phyloP scores from a whole-genome alignment of 2,888 invertebrate species.

The Flexamia atlantica region DNA sequence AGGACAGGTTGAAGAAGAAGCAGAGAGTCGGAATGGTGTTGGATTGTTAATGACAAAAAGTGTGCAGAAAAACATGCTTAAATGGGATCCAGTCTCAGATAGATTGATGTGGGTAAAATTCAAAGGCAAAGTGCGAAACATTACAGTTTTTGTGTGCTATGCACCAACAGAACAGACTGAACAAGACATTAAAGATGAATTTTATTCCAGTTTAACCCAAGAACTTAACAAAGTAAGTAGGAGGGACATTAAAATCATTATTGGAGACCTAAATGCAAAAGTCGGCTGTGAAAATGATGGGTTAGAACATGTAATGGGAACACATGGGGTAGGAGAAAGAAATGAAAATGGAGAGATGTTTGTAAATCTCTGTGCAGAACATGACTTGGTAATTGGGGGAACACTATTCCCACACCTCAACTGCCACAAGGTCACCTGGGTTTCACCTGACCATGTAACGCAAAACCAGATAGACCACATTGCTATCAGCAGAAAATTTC shows the following conservation, averaged over 20 bases:
- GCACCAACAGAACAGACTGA: conserved; percentile 38
- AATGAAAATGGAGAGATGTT: conserved; percentile 48
- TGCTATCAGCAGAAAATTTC: conserved; percentile 60
- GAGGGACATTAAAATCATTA: conserved; percentile 23
- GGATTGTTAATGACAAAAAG: conserved; percentile 32
- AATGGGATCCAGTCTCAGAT: conserved; percentile 15
- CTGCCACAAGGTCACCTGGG: conserved; percentile 65
- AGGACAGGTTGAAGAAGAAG: conserved; percentile 21
- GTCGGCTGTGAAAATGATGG: neutral
- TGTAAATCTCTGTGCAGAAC: conserved; percentile 58
- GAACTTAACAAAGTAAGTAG: conserved; percentile 10
- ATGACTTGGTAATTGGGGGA: conserved; percentile 59
- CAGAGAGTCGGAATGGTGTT: conserved; percentile 13
- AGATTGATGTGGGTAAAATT: conserved; percentile 13
- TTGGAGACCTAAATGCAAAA: conserved; percentile 48
- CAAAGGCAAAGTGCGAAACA: neutral
- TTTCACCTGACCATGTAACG: conserved; percentile 63
- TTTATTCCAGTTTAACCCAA: neutral
- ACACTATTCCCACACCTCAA: conserved; percentile 58
- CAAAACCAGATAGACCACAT: conserved; percentile 66
- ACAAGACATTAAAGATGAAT: conserved; percentile 15
- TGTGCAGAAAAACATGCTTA: neutral
- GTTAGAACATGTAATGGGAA: conserved; percentile 28
- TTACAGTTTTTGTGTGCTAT: conserved; percentile 28
- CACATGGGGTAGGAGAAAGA: conserved; percentile 13